Base-by-base conservation (phyloP, 2,797 vertebrate genomes). In the Melanogrammus aeglefinus region DNA sequence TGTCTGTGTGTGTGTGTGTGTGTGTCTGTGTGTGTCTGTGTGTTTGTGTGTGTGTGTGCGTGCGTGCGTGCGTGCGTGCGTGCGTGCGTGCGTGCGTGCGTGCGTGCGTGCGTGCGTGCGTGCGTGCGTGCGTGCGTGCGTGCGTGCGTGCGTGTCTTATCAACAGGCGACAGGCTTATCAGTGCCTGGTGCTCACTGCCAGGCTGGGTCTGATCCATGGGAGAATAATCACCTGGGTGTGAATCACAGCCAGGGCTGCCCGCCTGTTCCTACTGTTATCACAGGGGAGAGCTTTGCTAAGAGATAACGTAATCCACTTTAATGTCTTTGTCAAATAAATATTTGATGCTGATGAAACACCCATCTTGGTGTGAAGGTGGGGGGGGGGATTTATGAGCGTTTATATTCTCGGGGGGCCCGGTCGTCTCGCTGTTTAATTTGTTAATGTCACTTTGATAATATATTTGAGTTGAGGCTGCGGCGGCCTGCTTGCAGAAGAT, bases 241-340 rank as follows among this genome's bases (percentile, higher is more conserved):
- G 81, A 88, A 87, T 87, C 86, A 88, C 24, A 44, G 13, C 44
- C 44, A 14, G 1, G 7, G 39, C 39, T 12, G 39, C 21, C 6
- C 31, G 41, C 24, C 44, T 18, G 44, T 57, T 91, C 89, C 39
- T 82, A 91, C 47, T 13, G 81, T 76, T 38, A 85, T 79, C 81
- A 87, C 86, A 78, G 87, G 77, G 80, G 16, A 13, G 81, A 84
- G 69, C 81, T 57, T 18, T 74, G 9, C 44, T 35, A 80, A 8
- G n/a, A 44, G 51, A 27, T 77, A 24, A 71, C 83, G 27, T 73
- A 79, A 79, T 82, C 21, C 18, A 69, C 75, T 0, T 1, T 63
- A 75, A 78, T 82, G 78, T 80, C 39, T 72, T 76, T 72, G 75
- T 88, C 83, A 83, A 83, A 86, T 86, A 82, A 84, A 88, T 80